Evolutionary conservation across 2,113 vertebrate species (phyloP).

Genomic region (Dicaeum eximium): DNA sequence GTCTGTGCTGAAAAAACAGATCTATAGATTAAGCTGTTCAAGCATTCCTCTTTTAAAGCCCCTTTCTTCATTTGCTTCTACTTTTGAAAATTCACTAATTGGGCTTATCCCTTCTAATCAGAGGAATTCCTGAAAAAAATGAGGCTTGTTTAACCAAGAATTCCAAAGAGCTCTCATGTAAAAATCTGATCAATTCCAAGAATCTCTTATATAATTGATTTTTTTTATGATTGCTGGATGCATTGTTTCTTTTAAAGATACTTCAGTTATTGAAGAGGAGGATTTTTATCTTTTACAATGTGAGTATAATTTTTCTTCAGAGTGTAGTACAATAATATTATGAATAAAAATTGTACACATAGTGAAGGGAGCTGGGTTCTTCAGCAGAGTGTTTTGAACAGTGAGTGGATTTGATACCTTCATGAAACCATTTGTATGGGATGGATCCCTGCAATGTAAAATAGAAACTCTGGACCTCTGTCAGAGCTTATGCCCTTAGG

Average conservation of each 20-base stretch:
- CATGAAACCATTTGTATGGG: background rate
- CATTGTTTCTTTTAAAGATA: background rate
- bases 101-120: background rate
- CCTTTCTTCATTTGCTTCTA: background rate
- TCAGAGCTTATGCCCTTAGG: background rate
- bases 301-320: background rate
- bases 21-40: background rate
- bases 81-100: background rate
- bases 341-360: background rate
- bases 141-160: background rate
- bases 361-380: background rate
- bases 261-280: background rate
- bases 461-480: background rate
- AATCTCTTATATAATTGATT: background rate
- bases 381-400: background rate
- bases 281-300: background rate
- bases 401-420: background rate
- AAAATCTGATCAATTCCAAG: background rate
- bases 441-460: background rate
- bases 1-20: constrained; percentile 18
- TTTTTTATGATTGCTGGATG: background rate
- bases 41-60: background rate
- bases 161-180: background rate
- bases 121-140: background rate
- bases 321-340: background rate